Conservation (phyloP, 1,140 invertebrate species). For the Steinernema feltiae region DNA sequence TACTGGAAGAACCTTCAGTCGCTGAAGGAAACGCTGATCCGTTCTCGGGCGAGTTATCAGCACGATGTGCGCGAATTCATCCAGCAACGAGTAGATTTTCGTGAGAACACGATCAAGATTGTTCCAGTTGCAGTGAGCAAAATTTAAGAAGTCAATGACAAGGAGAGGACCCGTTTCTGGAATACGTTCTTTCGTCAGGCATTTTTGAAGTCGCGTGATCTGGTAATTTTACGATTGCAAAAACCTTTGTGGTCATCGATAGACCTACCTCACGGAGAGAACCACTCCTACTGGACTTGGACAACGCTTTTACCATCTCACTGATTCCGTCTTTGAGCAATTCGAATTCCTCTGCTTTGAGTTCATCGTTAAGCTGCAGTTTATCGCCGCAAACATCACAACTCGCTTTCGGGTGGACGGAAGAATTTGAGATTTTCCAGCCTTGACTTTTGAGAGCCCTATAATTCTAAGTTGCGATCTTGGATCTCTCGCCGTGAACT, state of each 20-base stretch:
- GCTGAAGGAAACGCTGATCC: background rate
- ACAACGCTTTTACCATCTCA: background rate
- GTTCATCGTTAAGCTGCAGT: background rate
- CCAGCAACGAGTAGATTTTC: background rate
- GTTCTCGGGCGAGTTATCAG: background rate
- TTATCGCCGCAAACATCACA: background rate
- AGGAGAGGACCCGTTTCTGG: background rate
- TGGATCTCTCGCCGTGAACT: background rate
- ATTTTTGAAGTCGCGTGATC: background rate
- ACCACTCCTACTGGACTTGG: background rate
- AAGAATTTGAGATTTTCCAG: background rate
- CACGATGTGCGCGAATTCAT: background rate
- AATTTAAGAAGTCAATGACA: background rate
- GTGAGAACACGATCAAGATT: background rate
- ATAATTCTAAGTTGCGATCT: background rate
- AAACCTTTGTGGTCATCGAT: no score
- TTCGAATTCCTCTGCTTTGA: background rate
- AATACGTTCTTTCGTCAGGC: background rate
- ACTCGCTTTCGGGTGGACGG: background rate
- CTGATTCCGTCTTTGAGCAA: background rate
- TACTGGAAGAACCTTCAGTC: background rate
- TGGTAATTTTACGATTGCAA: no score
- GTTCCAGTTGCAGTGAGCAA: background rate
- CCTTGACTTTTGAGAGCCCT: background rate
- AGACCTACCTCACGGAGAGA: background rate